Conservation (phyloP, 2,113 vertebrate genomes). For the Rattus norvegicus region DNA sequence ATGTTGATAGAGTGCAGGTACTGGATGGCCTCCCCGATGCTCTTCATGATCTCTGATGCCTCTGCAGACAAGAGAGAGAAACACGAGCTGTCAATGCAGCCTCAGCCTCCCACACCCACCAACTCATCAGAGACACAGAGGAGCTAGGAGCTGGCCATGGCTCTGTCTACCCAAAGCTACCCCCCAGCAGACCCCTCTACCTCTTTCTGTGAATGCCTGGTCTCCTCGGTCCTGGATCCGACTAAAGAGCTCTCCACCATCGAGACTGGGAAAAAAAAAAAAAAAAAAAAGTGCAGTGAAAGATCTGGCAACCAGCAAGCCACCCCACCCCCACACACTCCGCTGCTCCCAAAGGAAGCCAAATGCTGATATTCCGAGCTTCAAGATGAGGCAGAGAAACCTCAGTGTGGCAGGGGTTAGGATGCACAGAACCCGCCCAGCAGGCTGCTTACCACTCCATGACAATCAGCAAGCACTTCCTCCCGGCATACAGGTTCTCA, state of each 20-base stretch:
- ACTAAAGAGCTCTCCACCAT: conserved; percentile 98
- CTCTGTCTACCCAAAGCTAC: too few species aligned
- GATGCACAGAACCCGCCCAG: neutral
- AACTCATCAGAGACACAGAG: neutral
- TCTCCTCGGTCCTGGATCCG: conserved; percentile 98
- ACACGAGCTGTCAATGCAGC: neutral
- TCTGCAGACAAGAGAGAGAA: conserved; percentile 83
- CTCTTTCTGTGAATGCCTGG: conserved; percentile 98
- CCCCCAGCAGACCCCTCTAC: conserved; percentile 79
- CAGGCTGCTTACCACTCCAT: conserved; percentile 95
- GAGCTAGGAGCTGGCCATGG: neutral
- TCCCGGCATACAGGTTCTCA: conserved; percentile 96
- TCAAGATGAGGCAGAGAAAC: neutral
- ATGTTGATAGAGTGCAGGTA: conserved; percentile 97
- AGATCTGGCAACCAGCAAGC: too few species aligned
- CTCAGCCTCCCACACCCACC: neutral
- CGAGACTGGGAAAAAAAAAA: conserved; percentile 89
- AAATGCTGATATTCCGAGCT: neutral
- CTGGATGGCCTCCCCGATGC: conserved; percentile 96
- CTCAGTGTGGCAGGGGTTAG: neutral
- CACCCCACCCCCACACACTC: neutral
- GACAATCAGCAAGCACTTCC: conserved; percentile 97
- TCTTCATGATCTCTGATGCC: conserved; percentile 99
- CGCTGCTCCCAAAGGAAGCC: neutral
- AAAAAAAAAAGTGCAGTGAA: conserved; percentile 40